phyloP scores from a whole-genome alignment of 2,888 invertebrate genomes.

The Chalcis sispes region DNA sequence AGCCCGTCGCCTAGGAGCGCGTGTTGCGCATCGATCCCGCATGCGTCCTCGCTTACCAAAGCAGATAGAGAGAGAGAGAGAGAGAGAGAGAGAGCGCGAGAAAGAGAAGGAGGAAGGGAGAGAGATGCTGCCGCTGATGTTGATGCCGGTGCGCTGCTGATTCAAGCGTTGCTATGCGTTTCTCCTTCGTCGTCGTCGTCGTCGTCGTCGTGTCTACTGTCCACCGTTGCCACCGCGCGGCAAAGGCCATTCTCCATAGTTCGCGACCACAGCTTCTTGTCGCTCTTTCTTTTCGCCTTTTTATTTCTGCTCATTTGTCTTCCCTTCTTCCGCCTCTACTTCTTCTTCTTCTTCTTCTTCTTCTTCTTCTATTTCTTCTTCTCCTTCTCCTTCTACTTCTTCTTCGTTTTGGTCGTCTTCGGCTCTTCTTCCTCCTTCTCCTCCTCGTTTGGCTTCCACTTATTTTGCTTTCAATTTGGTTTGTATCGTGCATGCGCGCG shows the following conservation, averaged over 20 bases:
- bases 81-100: conserved; percentile 17
- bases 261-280: conserved; percentile 5
- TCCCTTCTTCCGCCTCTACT: conserved; percentile 34
- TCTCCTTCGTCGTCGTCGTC: conserved; percentile 8
- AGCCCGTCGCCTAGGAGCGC: conserved; percentile 49
- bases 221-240: neutral
- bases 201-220: neutral
- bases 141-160: conserved; percentile 18
- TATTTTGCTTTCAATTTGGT: conserved; percentile 43
- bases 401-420: conserved; percentile 16
- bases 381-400: conserved; percentile 20
- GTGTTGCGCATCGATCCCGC: conserved; percentile 3
- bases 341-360: conserved; percentile 7
- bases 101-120: conserved; percentile 4
- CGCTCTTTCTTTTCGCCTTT: conserved; percentile 17
- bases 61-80: neutral
- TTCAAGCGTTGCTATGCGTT: conserved; percentile 5
- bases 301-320: conserved; percentile 49
- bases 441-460: conserved; percentile 1
- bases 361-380: neutral
- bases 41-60: neutral
- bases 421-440: conserved; percentile 1
- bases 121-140: conserved; percentile 14
- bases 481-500: conserved; percentile 6
- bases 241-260: neutral